Conservation (phyloP, 2,888 invertebrate genomes). For the Dendrolimus pini region DNA sequence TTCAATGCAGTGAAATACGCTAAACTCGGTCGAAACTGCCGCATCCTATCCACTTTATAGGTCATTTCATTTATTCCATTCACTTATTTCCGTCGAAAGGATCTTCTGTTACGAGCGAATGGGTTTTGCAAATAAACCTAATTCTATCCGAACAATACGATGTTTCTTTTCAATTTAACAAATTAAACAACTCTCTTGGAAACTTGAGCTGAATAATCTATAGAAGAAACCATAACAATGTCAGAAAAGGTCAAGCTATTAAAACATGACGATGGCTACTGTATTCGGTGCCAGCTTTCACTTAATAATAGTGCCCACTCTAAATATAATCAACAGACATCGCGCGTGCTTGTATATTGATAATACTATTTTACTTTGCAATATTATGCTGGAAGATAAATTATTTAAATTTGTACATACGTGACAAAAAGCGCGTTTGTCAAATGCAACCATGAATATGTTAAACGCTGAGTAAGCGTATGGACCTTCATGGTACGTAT, state of each 20-base stretch:
- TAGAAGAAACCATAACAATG: slow-evolving; percentile 13
- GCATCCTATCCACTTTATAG: slow-evolving; percentile 64
- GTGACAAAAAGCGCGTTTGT: slow-evolving; percentile 3
- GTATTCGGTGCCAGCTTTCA: slow-evolving; percentile 9
- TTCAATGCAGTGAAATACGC: slow-evolving; percentile 27
- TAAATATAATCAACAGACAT: too few species aligned
- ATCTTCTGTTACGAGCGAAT: slow-evolving; percentile 63
- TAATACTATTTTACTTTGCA: too few species aligned
- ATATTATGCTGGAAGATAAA: too few species aligned
- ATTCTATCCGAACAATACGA: slow-evolving; percentile 61
- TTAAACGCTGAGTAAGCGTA: slow-evolving; percentile 8
- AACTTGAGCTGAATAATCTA: slow-evolving; percentile 27
- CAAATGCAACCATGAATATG: slow-evolving; percentile 1
- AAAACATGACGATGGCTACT: slow-evolving; percentile 7
- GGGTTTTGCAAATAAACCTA: slow-evolving; percentile 68
- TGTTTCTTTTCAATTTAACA: slow-evolving; percentile 73
- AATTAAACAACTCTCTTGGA: slow-evolving; percentile 49
- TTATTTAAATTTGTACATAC: slow-evolving; percentile 1
- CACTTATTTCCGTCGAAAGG: slow-evolving; percentile 63
- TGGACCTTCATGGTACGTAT: slow-evolving; percentile 9
- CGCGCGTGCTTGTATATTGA: too few species aligned
- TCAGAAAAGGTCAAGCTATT: slow-evolving; percentile 13
- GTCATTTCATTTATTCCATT: slow-evolving; percentile 68
- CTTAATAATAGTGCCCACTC: too few species aligned
- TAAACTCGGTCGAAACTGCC: slow-evolving; percentile 47